Conservation (phyloP, 2,113 vertebrate genomes). For the Ursus arctos region DNA sequence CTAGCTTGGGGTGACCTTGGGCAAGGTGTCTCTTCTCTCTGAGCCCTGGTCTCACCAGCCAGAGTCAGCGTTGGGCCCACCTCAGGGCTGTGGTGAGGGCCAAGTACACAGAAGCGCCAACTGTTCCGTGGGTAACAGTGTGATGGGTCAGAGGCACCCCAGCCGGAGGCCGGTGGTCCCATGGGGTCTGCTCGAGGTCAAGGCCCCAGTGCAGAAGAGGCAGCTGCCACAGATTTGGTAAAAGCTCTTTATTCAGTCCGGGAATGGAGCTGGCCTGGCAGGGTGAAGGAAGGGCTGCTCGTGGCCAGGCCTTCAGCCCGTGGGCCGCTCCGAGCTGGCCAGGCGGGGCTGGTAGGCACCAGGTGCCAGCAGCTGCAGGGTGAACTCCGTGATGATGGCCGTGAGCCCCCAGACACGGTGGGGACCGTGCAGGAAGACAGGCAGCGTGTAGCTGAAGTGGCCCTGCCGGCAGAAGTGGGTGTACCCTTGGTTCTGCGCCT, state of each 20-base stretch:
- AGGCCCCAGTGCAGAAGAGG: background rate
- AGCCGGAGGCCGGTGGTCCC: background rate
- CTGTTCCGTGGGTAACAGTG: background rate
- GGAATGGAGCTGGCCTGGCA: background rate
- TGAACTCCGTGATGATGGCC: slow-evolving; percentile 90
- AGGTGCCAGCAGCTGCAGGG: slow-evolving; percentile 89
- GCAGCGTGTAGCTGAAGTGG: slow-evolving; percentile 92
- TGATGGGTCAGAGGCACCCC: background rate
- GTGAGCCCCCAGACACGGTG: slow-evolving; percentile 96
- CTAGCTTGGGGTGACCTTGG: background rate
- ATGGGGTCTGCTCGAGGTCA: background rate
- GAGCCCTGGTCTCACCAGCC: background rate
- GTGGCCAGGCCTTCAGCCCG: background rate
- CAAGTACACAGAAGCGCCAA: background rate
- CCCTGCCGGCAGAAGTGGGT: slow-evolving; percentile 91
- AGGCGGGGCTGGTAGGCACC: slow-evolving; percentile 73
- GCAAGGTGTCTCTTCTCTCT: background rate
- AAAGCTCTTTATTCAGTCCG: slow-evolving; percentile 61
- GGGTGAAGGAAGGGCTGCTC: rapidly evolving
- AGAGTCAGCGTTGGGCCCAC: background rate
- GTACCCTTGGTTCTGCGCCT: slow-evolving; percentile 91
- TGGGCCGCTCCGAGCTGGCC: rapidly evolving
- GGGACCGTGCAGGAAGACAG: slow-evolving; percentile 92
- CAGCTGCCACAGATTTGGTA: background rate
- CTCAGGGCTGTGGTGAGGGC: background rate